phyloP scores from a whole-genome alignment of 35 echinoderm and acorn worm genomes.

The Chiridota heheva region DNA sequence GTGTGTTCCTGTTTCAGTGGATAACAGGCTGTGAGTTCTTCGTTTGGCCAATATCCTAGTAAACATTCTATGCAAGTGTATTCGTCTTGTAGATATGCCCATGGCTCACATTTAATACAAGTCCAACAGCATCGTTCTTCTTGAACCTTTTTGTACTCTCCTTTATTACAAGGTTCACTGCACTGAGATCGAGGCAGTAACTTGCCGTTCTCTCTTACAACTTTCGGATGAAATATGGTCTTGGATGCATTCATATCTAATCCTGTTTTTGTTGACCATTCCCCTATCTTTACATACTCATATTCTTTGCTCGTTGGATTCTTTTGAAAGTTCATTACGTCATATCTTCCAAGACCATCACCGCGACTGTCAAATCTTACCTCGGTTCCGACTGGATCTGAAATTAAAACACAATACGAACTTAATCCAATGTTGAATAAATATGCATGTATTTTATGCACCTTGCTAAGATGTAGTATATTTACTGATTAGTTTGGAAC shows the following conservation, averaged over 20 bases:
- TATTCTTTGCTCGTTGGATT: conserved; percentile 33
- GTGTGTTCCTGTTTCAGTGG: conserved; percentile 69
- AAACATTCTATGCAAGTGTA: conserved; percentile 74
- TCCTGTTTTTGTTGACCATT: conserved; percentile 52
- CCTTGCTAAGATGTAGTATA: not conserved
- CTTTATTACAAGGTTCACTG: conserved; percentile 80
- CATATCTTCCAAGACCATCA: conserved; percentile 90
- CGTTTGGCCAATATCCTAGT: conserved; percentile 68
- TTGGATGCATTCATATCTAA: conserved; percentile 37
- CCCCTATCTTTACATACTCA: conserved; percentile 66
- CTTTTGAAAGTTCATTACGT: conserved; percentile 90
- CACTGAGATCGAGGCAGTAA: conserved; percentile 75
- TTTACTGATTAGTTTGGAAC: too few relatives aligned
- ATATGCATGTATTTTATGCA: not conserved
- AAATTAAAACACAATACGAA: not conserved
- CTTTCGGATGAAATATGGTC: conserved; percentile 62
- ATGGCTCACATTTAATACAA: conserved; percentile 65
- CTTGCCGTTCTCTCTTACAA: not conserved
- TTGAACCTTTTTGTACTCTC: conserved; percentile 79
- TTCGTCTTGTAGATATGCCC: conserved; percentile 80
- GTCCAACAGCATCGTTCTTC: conserved; percentile 93
- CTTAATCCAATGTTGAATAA: not conserved
- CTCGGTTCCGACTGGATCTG: conserved; percentile 73
- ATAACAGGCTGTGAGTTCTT: conserved; percentile 71
- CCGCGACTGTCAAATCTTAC: conserved; percentile 87